Percentiles rank a stretch among this genome's conserved stretches.
Conservation (phyloP, 2,113 vertebrate genomes). For the Donacobius atricapilla region DNA sequence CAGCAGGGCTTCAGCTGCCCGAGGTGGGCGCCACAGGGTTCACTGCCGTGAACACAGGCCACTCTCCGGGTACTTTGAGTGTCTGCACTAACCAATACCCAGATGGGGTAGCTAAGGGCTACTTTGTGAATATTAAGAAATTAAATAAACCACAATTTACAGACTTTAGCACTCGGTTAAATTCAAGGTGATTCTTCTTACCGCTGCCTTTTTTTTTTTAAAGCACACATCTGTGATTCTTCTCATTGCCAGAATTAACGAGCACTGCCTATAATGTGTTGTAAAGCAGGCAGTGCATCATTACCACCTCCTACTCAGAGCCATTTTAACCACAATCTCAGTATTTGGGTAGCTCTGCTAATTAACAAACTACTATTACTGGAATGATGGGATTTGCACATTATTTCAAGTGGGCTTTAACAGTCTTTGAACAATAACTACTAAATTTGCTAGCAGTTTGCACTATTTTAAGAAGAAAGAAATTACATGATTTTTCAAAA, state of each 20-base stretch:
- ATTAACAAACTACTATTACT: constrained; percentile 68
- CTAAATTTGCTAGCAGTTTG: constrained; percentile 55
- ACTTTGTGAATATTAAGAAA: background rate
- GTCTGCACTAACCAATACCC: background rate
- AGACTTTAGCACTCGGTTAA: background rate
- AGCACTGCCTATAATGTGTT: constrained; percentile 23
- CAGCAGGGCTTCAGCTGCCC: background rate
- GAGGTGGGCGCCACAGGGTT: background rate
- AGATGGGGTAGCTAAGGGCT: background rate
- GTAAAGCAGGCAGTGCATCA: constrained; percentile 47
- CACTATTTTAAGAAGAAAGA: constrained; percentile 41
- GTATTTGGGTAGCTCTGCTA: constrained; percentile 69
- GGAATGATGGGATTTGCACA: constrained; percentile 55
- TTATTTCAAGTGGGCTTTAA: constrained; percentile 69
- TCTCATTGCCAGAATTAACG: background rate
- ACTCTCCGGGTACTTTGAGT: too few species aligned
- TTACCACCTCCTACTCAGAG: constrained; percentile 64
- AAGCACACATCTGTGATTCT: background rate
- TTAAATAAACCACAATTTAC: background rate
- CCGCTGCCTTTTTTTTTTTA: background rate
- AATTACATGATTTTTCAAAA: constrained; percentile 31
- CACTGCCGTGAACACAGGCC: background rate
- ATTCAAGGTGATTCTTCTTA: background rate
- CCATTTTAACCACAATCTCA: constrained; percentile 64
- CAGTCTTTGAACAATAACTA: constrained; percentile 35